Evolutionary conservation across 2,113 vertebrate species (phyloP), one percentile per base, ranked within the genome.

Genomic region (Pseudorasbora parva): DNA sequence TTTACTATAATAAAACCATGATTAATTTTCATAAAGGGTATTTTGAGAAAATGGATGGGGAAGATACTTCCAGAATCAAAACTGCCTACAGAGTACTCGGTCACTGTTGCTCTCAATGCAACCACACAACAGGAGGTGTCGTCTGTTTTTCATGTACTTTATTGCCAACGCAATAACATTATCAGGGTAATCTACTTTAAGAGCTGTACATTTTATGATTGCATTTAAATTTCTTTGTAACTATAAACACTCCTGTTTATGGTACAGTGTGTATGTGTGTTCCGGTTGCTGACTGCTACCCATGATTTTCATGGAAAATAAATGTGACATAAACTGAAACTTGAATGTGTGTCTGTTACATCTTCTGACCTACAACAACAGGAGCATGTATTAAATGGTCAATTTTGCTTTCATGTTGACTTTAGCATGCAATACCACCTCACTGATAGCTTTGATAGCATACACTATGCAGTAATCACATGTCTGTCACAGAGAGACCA

Each of bases 291-390:
- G 86, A 85, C 78, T 88, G 84, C 84, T 43, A 77, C 89, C 88
- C 88, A 79, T 88, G 88, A 86, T 90, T 83, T 88, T 88, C 87
- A 88, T 86, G 76, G 86, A 91, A 87, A 94, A 94, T 93, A 93
- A 93, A 94, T 92, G 89, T 93, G 91, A 93, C 91, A 88, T 91
- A 49, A 87, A 79, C 60, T 75, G 33, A 86, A 88, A 82, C 21
- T 11, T 8, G 57, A 23, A 45, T 27, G 9, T 59, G 21, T 59
- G n/a, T 3, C 56, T 57, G 56, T 8, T 17, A 45, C 43, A 17
- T 54, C 17, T 19, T 17, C 51, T 54, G 15, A 54, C 17, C 64
- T 41, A 21, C 17, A 68, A 41, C 64, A 41, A 9, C 15, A 66
- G 7, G 62, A 66, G 62, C 3, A 66, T 68, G 51, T 54, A 68